phyloP scores from a whole-genome alignment of 1,140 invertebrate genomes.

The Bilobella aurantiaca region DNA sequence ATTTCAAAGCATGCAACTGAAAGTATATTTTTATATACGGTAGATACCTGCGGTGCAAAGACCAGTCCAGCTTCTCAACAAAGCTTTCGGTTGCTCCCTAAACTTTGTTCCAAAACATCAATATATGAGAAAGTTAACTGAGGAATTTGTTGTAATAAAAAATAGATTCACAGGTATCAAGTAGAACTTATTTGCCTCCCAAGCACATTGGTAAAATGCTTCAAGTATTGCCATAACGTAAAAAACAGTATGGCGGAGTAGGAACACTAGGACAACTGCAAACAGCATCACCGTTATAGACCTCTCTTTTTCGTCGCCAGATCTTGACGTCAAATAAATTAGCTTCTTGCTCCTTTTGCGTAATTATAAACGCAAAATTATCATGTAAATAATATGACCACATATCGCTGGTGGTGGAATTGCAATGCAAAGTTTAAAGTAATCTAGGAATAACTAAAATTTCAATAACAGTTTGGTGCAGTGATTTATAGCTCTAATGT shows the following conservation, averaged over 20 bases:
- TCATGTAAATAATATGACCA: too few species aligned
- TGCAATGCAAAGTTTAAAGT: too few species aligned
- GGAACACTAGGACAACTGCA: not conserved
- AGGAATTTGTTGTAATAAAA: not conserved
- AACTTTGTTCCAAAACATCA: not conserved
- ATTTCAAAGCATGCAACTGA: too few species aligned
- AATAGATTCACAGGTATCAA: not conserved
- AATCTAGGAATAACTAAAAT: too few species aligned
- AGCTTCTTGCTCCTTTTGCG: not conserved
- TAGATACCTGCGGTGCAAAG: too few species aligned
- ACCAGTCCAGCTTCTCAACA: not conserved
- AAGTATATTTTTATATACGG: too few species aligned
- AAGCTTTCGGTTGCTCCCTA: not conserved
- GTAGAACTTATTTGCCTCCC: not conserved
- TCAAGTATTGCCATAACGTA: slow-evolving; percentile 2
- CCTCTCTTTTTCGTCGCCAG: not conserved
- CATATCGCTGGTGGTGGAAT: too few species aligned
- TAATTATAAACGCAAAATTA: not conserved
- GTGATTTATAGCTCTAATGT: too few species aligned
- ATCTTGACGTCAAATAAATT: not conserved
- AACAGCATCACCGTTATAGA: not conserved
- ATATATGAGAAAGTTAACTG: slow-evolving; percentile 2
- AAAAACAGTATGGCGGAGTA: not conserved
- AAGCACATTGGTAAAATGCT: not conserved
- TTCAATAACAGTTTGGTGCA: too few species aligned